These are phyloP conservation scores for Haliclona indistincta DNA, from an alignment of 37 sponge, comb jelly and placozoan genomes.

Conservation along the genomic window DNA sequence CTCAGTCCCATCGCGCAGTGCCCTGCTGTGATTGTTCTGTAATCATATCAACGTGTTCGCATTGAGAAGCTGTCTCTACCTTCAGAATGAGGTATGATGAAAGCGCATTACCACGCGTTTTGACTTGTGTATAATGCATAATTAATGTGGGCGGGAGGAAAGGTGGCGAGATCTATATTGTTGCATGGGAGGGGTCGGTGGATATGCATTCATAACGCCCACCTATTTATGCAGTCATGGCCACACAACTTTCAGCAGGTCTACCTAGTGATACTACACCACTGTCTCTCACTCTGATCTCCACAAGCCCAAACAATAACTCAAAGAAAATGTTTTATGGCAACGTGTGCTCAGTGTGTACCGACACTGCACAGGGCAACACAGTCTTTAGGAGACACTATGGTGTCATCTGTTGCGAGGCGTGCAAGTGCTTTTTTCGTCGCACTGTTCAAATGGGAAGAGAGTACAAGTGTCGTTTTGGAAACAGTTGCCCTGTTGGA, in stretches of 20 bases:
- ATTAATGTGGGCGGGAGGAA: too few species aligned
- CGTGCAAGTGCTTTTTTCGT: slow-evolving; percentile 96
- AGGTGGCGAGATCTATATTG: not conserved
- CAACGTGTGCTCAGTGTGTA: slow-evolving; percentile 76
- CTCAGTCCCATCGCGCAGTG: too few species aligned
- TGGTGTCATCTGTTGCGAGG: slow-evolving; percentile 92
- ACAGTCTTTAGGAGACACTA: slow-evolving; percentile 76
- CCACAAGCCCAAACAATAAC: not conserved
- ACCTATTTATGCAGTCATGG: not conserved
- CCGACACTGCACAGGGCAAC: slow-evolving; percentile 44
- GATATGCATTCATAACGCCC: not conserved
- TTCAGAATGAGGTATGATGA: too few species aligned
- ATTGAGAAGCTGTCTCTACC: too few species aligned
- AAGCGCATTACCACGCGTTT: too few species aligned
- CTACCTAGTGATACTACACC: not conserved
- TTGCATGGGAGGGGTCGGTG: not conserved
- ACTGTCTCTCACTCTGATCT: not conserved
- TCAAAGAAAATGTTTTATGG: slow-evolving; percentile 22
- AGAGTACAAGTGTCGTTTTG: slow-evolving; percentile 86
- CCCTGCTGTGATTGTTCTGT: too few species aligned
- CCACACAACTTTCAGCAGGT: not conserved
- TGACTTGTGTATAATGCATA: too few species aligned
- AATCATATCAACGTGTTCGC: too few species aligned
- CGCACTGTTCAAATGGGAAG: slow-evolving; percentile 90
- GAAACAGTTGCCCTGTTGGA: slow-evolving; percentile 67